These are phyloP conservation scores for Belonocnema kinseyi DNA, from an alignment of 1,140 invertebrate species.

Conservation along the genomic window DNA sequence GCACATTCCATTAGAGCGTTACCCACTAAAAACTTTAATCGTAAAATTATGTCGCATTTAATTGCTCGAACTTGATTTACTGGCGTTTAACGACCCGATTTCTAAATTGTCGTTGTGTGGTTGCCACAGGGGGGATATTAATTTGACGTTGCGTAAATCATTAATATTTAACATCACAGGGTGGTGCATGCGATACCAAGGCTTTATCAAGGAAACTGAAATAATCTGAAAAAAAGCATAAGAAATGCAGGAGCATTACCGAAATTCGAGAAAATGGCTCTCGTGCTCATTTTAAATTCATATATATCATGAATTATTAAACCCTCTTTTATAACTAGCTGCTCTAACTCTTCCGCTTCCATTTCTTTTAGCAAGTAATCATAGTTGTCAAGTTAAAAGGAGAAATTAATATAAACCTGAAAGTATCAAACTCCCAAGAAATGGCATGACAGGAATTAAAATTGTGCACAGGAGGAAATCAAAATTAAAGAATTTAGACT, in stretches of 20 bases:
- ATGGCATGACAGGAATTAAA: too few relatives aligned
- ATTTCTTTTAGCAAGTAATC: not conserved
- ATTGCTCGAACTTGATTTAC: constrained; percentile 63
- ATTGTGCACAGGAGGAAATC: too few relatives aligned
- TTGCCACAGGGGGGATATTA: constrained; percentile 51
- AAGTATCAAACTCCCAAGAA: too few relatives aligned
- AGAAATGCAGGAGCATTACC: not conserved
- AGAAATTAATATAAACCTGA: constrained; percentile 13
- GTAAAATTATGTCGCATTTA: constrained; percentile 61
- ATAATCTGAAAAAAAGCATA: not conserved
- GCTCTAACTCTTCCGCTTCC: not conserved
- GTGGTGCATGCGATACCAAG: not conserved
- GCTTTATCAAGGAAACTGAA: not conserved
- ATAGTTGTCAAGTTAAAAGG: not conserved
- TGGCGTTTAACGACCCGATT: constrained; percentile 57
- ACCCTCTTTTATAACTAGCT: constrained; percentile 22
- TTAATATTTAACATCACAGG: constrained; percentile 57
- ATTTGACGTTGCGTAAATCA: constrained; percentile 57
- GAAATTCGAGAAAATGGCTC: constrained; percentile 10
- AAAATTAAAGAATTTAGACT: too few relatives aligned
- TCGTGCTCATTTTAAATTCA: constrained; percentile 4
- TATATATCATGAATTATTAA: constrained; percentile 20
- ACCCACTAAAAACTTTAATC: constrained; percentile 57
- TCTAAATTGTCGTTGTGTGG: constrained; percentile 53
- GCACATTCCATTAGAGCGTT: constrained; percentile 45